phyloP scores from a whole-genome alignment of 2,797 vertebrate genomes.

The Pipistrellus nathusii region DNA sequence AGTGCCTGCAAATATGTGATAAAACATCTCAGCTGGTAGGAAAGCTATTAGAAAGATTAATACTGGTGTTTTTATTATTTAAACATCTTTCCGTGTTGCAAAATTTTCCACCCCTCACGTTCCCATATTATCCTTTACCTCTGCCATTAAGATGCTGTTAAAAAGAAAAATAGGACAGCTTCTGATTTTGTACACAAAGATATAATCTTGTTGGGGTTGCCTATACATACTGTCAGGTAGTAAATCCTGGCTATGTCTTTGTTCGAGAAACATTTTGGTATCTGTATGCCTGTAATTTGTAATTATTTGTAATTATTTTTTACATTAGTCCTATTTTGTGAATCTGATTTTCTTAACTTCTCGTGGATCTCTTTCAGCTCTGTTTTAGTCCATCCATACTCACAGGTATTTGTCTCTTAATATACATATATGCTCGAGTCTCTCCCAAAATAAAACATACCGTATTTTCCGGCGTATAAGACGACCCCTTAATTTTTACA shows the following conservation, averaged over 20 bases:
- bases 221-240: not conserved
- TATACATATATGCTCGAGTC: not conserved
- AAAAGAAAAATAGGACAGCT: not conserved
- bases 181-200: not conserved
- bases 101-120: not conserved
- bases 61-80: not conserved
- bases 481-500: too few species aligned
- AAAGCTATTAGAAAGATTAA: constrained; percentile 57
- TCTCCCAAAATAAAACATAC: not conserved
- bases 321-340: not conserved
- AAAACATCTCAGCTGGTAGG: constrained; percentile 39
- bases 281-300: not conserved
- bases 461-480: too few species aligned
- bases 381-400: constrained; percentile 7
- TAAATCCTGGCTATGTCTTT: not conserved
- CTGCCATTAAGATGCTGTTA: not conserved
- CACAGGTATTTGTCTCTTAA: not conserved
- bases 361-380: not conserved
- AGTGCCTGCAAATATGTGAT: not conserved
- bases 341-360: not conserved
- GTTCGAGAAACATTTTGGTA: not conserved
- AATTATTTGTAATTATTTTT: constrained; percentile 14
- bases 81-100: not conserved
- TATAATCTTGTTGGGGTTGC: not conserved
- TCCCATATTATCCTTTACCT: not conserved